Base-by-base conservation (phyloP, 30 jellyfish, hydroid and myxozoan species). In the Cassiopea xamachana region DNA sequence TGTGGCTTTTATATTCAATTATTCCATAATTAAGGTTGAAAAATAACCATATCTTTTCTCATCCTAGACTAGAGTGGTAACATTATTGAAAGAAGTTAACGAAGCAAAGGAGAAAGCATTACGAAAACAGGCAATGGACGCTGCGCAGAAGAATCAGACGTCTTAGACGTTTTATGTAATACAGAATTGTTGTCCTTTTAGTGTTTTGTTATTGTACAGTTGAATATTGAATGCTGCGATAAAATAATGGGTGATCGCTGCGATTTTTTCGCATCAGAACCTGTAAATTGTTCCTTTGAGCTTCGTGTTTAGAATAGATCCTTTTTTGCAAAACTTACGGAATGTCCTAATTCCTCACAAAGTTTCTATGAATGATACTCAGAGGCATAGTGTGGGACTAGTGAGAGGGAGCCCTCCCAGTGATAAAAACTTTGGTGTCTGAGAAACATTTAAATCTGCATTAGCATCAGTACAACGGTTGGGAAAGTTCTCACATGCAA, bases 1-100 rank as follows among this genome's bases (percentile, higher is more conserved):
- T 27, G 39, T 27, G 39, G 39, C 39, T 27, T 27, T 27, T 27
- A 27, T 27, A 27, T 27, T 27, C 39, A 27, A 27, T 27, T 27
- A 27, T 27, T 27, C 39, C 39, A 27, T 27, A 27, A 27, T 27
- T 27, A 27, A 27, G 39, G 39, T 27, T 27, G 0, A 27, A 27
- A 27, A 27, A 27, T 27, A 27, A 27, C 39, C 39, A 27, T 27
- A 27, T 27, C 39, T 67, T 62, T n/a, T 71, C 47, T 45, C 55
- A 10, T 88, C 79, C 39, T 87, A 88, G 95, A 88, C 67, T 69
- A 84, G 95, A 70, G 83, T 88, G 1, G 95, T 88, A 15, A 88
- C 95, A 4, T 45, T 88, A 39, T 69, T 88, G 75, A 79, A 79
- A 46, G 90, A 88, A 88, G 73, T 88, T 4, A 88, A 88, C 75